Base-by-base conservation (phyloP, 2,888 invertebrate species). In the Falcaria lacertinaria region DNA sequence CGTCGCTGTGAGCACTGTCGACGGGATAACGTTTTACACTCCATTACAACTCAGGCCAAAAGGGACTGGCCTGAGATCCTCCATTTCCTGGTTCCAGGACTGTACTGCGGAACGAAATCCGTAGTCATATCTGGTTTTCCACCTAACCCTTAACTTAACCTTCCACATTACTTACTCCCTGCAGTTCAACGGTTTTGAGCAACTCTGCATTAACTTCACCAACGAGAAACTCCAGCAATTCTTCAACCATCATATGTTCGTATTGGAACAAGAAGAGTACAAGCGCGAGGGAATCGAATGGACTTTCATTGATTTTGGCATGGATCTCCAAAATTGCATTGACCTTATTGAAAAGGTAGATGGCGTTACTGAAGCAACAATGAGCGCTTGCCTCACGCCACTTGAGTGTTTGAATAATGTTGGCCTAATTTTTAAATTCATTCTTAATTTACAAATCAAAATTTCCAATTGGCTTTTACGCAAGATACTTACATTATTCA, bases 231-330 rank as follows among this genome's bases (percentile, higher is more conserved):
- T 98, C 72, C 98, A 98, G 91, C 98, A 98, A 90, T 98, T 97
- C 93, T 98, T 98, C 95, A 98, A 98, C 91, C 97, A 98, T 86
- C 96, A 98, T 93, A 98, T 98, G 97, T 98, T 98, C 90, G 97
- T 98, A 64, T 92, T 98, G 79, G 97, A 98, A 90, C 97, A 98
- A 94, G 97, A 98, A 90, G 97, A 97, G 81, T 98, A 98, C 92
- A 95, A 96, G 85, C 92, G 91, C 72, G 97, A 98, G 89, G 97
- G 97, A 85, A 97, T 98, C 90, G 92, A 96, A 80, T 98, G 98
- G 98, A 93, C 93, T 72, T 98, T 98, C 92, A 98, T 98, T 90
- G 97, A 98, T 91, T 98, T 98, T 90, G 98, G 98, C 90, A 96
- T 98, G 95, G 97, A 98, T 89, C 93, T 98, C 87, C 93, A 95